Evolutionary conservation across 1,140 invertebrate genomes (phyloP), one percentile per base, ranked within the genome.

Genomic region (Temnothorax longispinosus): DNA sequence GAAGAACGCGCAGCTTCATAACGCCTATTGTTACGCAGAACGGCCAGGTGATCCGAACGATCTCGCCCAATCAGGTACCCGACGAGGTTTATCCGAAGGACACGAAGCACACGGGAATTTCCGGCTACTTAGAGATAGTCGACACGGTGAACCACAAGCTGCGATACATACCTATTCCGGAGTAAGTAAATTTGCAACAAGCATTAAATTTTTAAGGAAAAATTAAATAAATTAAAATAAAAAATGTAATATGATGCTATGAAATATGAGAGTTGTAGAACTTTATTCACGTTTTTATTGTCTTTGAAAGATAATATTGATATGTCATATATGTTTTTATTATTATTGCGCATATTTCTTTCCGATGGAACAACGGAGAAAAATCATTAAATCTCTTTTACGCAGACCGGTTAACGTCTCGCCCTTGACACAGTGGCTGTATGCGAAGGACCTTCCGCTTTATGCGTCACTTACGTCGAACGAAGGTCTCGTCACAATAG

Each of bases 131-230:
- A 50, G 97, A 97, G 93, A 94, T 97, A 21, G 94, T 96, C 64
- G 96, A 97, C 92, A 85, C 95, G 18, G 90, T 94, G 2, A 95
- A 93, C 72, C 94, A 95, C 8, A 96, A 95, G 84, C 86, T 97
- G n/a, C 94, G 96, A 85, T 97, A 97, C 88, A 93, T 97, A 50
- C 95, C 96, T 10, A 93, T 97, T 18, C 96, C 96, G 7, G 92
- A 94, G 96, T 96, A 92, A 94, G 94, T 93, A 58, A 64, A 65
- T 56, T 32, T 27, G 67, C 15, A 3, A 44, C 15, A 44, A 44
- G 7, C 2, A 62, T 18, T 27, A 27, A 27, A 27, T 27, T 27
- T 27, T 27, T 27, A 27, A 27, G 27, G 27, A 27, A 27, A 27
- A 27, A 27, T 27, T 27, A 27, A 27, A 27, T 27, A 27, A 27